Percentiles rank a stretch among this genome's conserved stretches.
These are phyloP conservation scores for Chrysolina oricalcia DNA, from an alignment of 2,888 invertebrate species.

Conservation along the genomic window DNA sequence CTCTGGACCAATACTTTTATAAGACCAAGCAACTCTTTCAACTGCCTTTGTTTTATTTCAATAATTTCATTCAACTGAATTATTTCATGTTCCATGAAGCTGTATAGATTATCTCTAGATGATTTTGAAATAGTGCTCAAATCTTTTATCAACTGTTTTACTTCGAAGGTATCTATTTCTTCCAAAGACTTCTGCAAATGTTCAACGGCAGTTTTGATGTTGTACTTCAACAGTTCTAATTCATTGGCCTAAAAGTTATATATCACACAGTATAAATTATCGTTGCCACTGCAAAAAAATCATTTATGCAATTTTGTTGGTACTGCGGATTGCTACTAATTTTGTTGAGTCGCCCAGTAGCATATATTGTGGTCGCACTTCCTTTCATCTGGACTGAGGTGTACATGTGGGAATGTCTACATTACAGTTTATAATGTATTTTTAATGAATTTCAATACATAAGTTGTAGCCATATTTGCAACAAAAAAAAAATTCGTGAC, in stretches of 20 bases:
- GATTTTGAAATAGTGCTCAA: conserved; percentile 30
- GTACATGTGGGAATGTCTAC: too few relatives aligned
- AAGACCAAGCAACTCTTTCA: conserved; percentile 55
- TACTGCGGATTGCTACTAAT: too few relatives aligned
- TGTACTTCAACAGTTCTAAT: conserved; percentile 38
- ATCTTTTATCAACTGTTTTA: conserved; percentile 15
- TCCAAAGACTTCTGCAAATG: conserved; percentile 14
- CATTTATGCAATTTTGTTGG: neutral
- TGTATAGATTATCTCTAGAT: conserved; percentile 38
- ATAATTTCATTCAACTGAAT: conserved; percentile 48
- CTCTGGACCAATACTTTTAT: conserved; percentile 56
- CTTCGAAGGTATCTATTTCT: neutral
- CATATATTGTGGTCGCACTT: too few relatives aligned
- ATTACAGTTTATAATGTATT: too few relatives aligned
- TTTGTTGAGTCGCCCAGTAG: too few relatives aligned
- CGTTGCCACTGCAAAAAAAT: neutral
- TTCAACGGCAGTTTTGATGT: conserved; percentile 25
- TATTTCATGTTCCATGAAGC: conserved; percentile 46
- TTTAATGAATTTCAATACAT: too few relatives aligned
- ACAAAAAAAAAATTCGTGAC: too few relatives aligned
- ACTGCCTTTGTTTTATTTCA: conserved; percentile 53
- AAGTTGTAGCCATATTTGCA: too few relatives aligned
- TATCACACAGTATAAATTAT: too few relatives aligned
- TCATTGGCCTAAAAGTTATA: conserved; percentile 37
- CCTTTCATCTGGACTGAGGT: too few relatives aligned